These are phyloP conservation scores for Fragum fragum DNA, from an alignment of 2,888 invertebrate genomes.

Conservation along the genomic window DNA sequence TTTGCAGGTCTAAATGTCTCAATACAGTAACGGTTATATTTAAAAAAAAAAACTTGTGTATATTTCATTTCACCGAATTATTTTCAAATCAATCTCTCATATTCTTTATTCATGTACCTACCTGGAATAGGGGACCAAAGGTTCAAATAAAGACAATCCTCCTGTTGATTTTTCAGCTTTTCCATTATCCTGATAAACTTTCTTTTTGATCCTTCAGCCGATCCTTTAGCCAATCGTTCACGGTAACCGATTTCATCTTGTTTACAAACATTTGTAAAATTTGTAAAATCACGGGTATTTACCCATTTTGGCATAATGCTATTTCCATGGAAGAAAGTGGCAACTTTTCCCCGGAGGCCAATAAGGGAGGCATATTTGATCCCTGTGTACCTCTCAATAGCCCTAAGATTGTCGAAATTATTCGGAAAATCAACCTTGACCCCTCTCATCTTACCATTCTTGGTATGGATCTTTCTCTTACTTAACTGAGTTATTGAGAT, in stretches of 20 bases:
- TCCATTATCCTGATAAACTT: slow-evolving; percentile 47
- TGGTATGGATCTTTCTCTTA: slow-evolving; percentile 25
- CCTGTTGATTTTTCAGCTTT: slow-evolving; percentile 46
- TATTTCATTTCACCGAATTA: too few species aligned
- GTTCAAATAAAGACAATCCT: slow-evolving; percentile 58
- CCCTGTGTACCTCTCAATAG: slow-evolving; percentile 54
- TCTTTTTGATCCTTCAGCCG: slow-evolving; percentile 32
- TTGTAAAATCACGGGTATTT: slow-evolving; percentile 44
- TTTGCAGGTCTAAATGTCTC: too few species aligned
- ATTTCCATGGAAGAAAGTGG: slow-evolving; percentile 52
- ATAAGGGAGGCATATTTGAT: slow-evolving; percentile 50
- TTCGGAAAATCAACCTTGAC: slow-evolving; percentile 61
- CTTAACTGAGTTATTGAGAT: slow-evolving; percentile 18
- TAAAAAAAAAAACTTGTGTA: too few species aligned
- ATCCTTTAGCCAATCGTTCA: slow-evolving; percentile 34
- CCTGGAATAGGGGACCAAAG: slow-evolving; percentile 59
- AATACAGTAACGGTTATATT: too few species aligned
- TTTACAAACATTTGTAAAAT: slow-evolving; percentile 48
- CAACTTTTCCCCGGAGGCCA: slow-evolving; percentile 38
- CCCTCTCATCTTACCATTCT: slow-evolving; percentile 45
- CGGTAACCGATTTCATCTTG: slow-evolving; percentile 36
- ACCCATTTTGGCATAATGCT: slow-evolving; percentile 48
- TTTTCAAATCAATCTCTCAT: too few species aligned
- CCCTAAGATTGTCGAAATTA: slow-evolving; percentile 30
- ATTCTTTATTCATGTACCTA: too few species aligned